Evolutionary conservation across 1,140 invertebrate species (phyloP).

Genomic region (Agrilus planipennis): DNA sequence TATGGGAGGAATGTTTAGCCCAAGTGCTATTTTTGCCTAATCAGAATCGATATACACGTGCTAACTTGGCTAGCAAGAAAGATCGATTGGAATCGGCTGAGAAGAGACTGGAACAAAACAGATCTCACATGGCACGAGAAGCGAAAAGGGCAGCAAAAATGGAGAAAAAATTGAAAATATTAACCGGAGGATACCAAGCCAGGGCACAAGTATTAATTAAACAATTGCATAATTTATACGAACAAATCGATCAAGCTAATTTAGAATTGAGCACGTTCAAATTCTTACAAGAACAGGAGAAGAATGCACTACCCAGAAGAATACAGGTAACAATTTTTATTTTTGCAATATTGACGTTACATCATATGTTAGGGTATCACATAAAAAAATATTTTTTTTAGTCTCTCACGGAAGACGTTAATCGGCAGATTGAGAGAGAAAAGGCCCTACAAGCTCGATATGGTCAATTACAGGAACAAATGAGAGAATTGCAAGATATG

Average conservation of each 20-base stretch:
- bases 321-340: constrained; percentile 38
- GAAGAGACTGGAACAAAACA: constrained; percentile 84
- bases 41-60: constrained; percentile 64
- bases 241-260: constrained; percentile 80
- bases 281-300: constrained; percentile 82
- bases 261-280: constrained; percentile 89
- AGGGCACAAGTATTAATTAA: constrained; percentile 80
- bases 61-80: constrained; percentile 90
- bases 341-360: too few species aligned
- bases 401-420: constrained; percentile 84
- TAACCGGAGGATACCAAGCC: constrained; percentile 84
- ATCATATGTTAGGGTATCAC: too few species aligned
- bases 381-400: constrained; percentile 34
- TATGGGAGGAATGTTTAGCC: constrained; percentile 93
- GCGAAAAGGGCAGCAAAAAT: constrained; percentile 93
- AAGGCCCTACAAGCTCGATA: constrained; percentile 74
- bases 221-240: constrained; percentile 75
- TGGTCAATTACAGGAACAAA: constrained; percentile 50
- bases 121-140: constrained; percentile 87
- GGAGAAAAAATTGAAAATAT: constrained; percentile 93
- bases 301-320: constrained; percentile 78
- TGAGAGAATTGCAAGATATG: constrained; percentile 13
- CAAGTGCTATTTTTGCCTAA: constrained; percentile 39
- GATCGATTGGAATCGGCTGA: constrained; percentile 89
- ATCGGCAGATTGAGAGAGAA: constrained; percentile 82